phyloP scores from a whole-genome alignment of 2,113 vertebrate genomes.

The rat (Rattus norvegicus) region DNA sequence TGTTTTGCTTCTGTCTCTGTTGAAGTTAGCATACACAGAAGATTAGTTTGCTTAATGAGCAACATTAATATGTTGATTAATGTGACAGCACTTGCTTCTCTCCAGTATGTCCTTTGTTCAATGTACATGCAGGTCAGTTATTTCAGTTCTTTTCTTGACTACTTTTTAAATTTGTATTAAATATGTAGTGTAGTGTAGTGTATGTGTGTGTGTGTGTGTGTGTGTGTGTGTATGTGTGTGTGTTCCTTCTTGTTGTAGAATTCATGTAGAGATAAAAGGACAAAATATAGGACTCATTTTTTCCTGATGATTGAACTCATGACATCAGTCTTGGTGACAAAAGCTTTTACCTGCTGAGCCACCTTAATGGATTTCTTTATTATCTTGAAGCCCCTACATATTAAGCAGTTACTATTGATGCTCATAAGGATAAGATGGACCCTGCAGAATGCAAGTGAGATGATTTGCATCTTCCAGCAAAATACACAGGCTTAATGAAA shows the following conservation, averaged over 20 bases:
- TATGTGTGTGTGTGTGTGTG: not conserved
- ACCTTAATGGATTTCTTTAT: not conserved
- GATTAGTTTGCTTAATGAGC: constrained; percentile 35
- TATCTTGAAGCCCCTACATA: not conserved
- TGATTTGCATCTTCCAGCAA: not conserved
- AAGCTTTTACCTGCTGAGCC: not conserved
- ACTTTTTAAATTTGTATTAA: not conserved
- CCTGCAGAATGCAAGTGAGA: not conserved
- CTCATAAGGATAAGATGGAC: not conserved
- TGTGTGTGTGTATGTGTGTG: not conserved
- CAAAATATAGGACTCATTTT: not conserved
- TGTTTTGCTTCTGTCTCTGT: not conserved
- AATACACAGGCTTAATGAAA: not conserved
- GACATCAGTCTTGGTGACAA: not conserved
- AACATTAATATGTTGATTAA: not conserved
- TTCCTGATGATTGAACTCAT: too few species aligned
- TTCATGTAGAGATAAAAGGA: not conserved
- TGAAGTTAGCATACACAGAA: constrained; percentile 35
- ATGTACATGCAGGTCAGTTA: not conserved
- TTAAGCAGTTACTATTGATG: not conserved
- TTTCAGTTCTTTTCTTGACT: not conserved
- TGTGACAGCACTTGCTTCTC: not conserved
- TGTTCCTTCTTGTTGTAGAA: not conserved
- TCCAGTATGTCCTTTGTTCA: not conserved
- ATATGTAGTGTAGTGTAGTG: too few species aligned